These are phyloP conservation scores for Rhamnusium bicolor DNA, from an alignment of 2,888 invertebrate species.

Conservation along the genomic window DNA sequence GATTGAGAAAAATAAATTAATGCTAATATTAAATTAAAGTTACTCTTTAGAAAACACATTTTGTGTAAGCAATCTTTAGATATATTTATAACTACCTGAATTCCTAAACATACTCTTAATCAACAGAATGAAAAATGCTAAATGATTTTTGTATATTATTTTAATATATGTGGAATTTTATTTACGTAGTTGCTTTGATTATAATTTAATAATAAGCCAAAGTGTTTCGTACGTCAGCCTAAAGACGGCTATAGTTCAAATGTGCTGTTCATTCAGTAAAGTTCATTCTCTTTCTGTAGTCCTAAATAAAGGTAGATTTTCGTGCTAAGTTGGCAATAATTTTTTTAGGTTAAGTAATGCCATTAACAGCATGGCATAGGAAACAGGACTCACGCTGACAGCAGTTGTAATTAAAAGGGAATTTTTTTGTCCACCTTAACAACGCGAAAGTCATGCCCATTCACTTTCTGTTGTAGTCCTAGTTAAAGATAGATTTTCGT, in stretches of 20 bases:
- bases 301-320: too few relatives aligned
- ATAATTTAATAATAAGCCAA: background rate
- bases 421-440: too few relatives aligned
- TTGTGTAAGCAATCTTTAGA: background rate
- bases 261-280: background rate
- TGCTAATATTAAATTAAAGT: background rate
- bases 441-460: too few relatives aligned
- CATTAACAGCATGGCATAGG: too few relatives aligned
- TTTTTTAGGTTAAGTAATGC: too few relatives aligned
- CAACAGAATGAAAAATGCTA: background rate
- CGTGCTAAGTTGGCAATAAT: too few relatives aligned
- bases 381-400: too few relatives aligned
- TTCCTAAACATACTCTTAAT: background rate
- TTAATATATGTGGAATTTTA: slow-evolving; percentile 7
- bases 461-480: too few relatives aligned
- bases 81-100: background rate
- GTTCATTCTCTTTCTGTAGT: too few relatives aligned
- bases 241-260: background rate
- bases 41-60: background rate
- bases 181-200: background rate
- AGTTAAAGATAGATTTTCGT: too few relatives aligned
- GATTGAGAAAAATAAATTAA: background rate
- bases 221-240: background rate
- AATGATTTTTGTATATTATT: slow-evolving; percentile 9
- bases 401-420: too few relatives aligned